Evolutionary conservation across 2,113 vertebrate species (phyloP).

Genomic region (Vimba vimba): DNA sequence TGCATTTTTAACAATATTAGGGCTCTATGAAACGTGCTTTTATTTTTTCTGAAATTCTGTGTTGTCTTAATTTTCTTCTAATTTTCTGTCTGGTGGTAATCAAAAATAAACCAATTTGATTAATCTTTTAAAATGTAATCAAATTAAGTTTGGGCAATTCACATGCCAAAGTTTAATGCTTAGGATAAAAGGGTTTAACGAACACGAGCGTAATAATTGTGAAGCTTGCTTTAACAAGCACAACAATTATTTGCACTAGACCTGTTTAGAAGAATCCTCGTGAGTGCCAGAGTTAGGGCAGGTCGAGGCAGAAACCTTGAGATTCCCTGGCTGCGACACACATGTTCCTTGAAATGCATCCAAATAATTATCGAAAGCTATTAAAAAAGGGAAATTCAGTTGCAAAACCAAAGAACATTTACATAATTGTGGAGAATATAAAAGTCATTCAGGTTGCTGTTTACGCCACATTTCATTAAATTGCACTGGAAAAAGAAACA

Average conservation of each 20-base stretch:
- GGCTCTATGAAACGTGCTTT: too few species aligned
- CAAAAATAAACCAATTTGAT: too few species aligned
- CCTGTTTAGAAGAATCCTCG: neutral
- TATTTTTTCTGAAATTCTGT: too few species aligned
- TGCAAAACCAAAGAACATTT: neutral
- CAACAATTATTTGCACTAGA: neutral
- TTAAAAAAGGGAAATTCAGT: slow-evolving; percentile 1
- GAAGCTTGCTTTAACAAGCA: slow-evolving; percentile 9
- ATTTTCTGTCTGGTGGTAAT: too few species aligned
- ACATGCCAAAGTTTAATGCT: neutral
- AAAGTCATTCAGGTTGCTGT: neutral
- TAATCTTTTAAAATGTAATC: too few species aligned
- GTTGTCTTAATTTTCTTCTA: too few species aligned
- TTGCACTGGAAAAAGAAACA: neutral
- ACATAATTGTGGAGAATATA: neutral
- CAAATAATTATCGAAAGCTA: neutral
- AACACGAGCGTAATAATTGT: neutral
- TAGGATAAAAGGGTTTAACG: neutral
- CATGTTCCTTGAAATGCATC: neutral
- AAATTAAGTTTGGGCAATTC: too few species aligned
- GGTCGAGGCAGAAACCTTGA: slow-evolving; percentile 7
- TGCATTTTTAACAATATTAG: too few species aligned
- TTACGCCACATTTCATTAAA: neutral
- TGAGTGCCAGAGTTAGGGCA: neutral
- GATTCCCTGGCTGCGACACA: neutral